Conservation (phyloP, 2,797 vertebrate genomes). For the Arctocebus calabarensis region DNA sequence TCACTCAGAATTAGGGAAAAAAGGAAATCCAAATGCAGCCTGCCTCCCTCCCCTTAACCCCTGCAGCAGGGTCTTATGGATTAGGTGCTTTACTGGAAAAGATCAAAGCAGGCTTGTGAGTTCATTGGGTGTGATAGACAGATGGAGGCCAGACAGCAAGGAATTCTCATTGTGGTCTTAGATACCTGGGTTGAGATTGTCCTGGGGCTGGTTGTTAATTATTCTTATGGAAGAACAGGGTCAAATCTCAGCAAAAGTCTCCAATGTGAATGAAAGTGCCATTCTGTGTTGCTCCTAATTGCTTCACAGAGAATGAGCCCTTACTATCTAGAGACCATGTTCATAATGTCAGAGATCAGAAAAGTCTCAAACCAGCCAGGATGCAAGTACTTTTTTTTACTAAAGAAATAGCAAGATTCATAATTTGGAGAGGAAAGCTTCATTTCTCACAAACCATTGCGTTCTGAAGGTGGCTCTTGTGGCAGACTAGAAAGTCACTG, state of each 20-base stretch:
- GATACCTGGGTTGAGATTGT: neutral
- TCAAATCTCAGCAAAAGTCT: neutral
- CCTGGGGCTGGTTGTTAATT: neutral
- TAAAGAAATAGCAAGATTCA: neutral
- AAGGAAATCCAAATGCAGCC: neutral
- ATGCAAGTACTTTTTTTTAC: neutral
- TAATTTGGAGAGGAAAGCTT: neutral
- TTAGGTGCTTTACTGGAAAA: neutral
- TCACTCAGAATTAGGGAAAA: conserved; percentile 47
- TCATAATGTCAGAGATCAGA: neutral
- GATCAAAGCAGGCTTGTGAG: neutral
- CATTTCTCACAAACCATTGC: neutral
- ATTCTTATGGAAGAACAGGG: neutral
- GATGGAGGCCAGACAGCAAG: neutral
- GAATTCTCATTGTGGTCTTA: neutral
- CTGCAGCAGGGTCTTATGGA: neutral
- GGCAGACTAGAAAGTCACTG: neutral
- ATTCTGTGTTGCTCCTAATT: neutral
- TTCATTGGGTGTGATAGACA: neutral
- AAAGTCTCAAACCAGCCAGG: neutral
- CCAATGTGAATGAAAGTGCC: neutral
- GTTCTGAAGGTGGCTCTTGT: neutral
- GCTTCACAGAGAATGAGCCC: neutral
- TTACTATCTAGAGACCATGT: neutral
- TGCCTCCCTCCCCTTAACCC: neutral